phyloP scores from a whole-genome alignment of 2,113 vertebrate genomes.

The Promerops cafer region DNA sequence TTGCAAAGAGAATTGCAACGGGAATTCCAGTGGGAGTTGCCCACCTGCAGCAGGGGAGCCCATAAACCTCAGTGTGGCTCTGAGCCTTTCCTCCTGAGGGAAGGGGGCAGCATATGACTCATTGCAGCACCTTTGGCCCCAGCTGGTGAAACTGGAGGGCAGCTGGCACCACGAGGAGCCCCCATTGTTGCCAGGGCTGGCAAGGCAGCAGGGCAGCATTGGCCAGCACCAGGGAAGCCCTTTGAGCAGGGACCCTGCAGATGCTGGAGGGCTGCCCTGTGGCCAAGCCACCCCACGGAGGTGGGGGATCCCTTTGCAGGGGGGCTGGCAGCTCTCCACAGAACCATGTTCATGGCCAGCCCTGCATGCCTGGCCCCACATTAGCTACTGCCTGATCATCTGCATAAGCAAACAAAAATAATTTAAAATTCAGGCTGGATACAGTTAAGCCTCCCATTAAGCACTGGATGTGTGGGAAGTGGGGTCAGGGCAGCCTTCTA shows the following conservation, averaged over 20 bases:
- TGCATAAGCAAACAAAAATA: not conserved
- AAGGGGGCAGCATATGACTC: not conserved
- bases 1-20: not conserved
- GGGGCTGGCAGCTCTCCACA: not conserved
- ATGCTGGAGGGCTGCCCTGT: not conserved
- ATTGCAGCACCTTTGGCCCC: not conserved
- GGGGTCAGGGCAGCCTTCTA: not conserved
- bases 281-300: rapidly evolving
- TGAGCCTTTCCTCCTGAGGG: not conserved
- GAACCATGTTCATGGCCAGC: not conserved
- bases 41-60: not conserved
- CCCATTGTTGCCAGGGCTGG: not conserved
- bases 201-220: rapidly evolving
- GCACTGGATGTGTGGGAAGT: not conserved
- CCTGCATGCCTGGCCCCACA: not conserved
- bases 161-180: rapidly evolving
- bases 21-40: not conserved
- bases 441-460: not conserved
- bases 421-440: not conserved
- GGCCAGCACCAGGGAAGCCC: not conserved
- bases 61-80: rapidly evolving
- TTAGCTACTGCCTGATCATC: not conserved
- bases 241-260: not conserved
- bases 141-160: rapidly evolving
- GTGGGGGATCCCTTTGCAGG: rapidly evolving